Base-by-base conservation (phyloP, 2,888 invertebrate genomes). In the Drosophila ustulata region DNA sequence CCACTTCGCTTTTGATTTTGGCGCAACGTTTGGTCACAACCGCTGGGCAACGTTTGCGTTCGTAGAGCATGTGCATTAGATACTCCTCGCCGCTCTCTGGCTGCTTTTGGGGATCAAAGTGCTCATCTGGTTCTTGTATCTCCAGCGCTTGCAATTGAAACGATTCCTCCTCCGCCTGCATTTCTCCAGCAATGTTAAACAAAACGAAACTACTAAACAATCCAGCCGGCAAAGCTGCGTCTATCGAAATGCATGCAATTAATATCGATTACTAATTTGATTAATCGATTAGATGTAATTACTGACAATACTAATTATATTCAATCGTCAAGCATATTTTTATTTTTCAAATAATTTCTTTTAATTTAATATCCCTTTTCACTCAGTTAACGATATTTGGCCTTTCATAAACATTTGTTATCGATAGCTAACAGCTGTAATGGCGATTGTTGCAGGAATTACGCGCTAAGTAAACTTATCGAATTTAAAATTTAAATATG, bases 41-140 rank as follows among this genome's bases (percentile, higher is more conserved):
- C 0, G 90, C 87, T 3, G 92, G 92, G 26, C 92, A 92, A 2
- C 82, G 81, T 50, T 90, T 90, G 32, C 92, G 83, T 53, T 92
- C 92, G 65, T 92, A 91, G 4, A 91, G 50, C 77, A 92, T 92
- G 65, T 90, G 91, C 83, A 85, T 92, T 9, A 92, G 65, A 66
- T 86, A 92, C 68, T 92, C 91, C 50, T 92, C 92, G 7, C 92
- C 92, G 13, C 71, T 88, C 64, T 90, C 74, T 26, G 92, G 92
- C 23, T 78, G 74, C 3, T 71, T 80, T 0, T 71, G 47, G 0
- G 92, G 92, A 87, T 92, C 92, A 55, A 92, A 92, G 34, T 80
- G 75, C 7, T 75, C 79, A n/a, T 87, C 91, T 0, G 88, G 89
- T n/a, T 90, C 78, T 0, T 78, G 84, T 47, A 92, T 90, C 58